Base-by-base conservation (phyloP, 2,888 invertebrate species). In the Zelleria hepariella region DNA sequence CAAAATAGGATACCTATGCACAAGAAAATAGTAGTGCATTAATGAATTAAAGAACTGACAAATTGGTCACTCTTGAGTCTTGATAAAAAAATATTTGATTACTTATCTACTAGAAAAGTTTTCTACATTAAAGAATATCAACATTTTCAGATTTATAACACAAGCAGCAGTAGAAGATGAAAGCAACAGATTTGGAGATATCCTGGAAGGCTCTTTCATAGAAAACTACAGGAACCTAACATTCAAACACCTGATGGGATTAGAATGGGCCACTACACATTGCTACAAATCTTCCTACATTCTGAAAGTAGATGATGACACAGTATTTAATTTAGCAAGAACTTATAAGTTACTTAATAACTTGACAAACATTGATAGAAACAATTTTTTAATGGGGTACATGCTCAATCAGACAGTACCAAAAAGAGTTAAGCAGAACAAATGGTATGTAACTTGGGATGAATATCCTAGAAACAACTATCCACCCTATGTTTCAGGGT, bases 261-360 rank as follows among this genome's bases (percentile, higher is more conserved):
- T 96, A 47, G 90, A 91, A 66, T 96, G 95, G 95, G 93, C 91
- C 0, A 82, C 90, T 0, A 80, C 80, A n/a, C 82, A 87, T 67
- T 96, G 95, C 69, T 70, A 69, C 0, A 79, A 86, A 10, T 90
- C 92, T 1, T 87, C 90, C 61, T 94, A 91, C 67, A 86, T 95
- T 26, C 87, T 95, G 27, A 96, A 96, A 90, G 92, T 94, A 78
- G 96, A 96, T 72, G 95, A 96, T 73, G 96, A 96, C 70, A 93
- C 93, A 55, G 92, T 94, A 4, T 90, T 94, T 20, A 93, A 95
- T 76, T 77, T 95, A 24, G 91, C 91, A 66, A 89, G 90, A 63
- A 77, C 75, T 55, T 67, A 76, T 59, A 63, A 71, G 42, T 67
- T 75, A 47, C 61, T 85, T 2, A 63, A 61, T 59, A 64, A 62